Percentiles rank a stretch among this genome's conserved stretches.
Conservation (phyloP, 2,113 vertebrate genomes). For the Lethenteron reissneri region DNA sequence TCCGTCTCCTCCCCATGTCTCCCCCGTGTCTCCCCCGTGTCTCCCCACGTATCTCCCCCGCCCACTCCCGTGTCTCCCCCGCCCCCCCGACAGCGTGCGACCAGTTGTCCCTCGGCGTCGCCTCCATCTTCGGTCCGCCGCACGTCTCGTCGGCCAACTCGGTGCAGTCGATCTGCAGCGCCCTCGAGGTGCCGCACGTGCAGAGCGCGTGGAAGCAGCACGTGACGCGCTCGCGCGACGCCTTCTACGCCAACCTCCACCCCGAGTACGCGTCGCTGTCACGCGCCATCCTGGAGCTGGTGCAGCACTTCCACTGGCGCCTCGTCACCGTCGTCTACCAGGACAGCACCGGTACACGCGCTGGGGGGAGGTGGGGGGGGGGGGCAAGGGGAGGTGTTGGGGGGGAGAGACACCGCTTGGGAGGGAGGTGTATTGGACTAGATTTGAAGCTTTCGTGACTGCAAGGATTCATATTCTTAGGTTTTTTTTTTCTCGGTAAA, state of each 20-base stretch:
- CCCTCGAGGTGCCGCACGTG: conserved; percentile 83
- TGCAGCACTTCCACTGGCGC: conserved; percentile 83
- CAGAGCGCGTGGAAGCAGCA: conserved; percentile 99
- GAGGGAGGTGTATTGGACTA: too few species aligned
- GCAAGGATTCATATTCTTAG: too few species aligned
- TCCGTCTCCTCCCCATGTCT: too few species aligned
- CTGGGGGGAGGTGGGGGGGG: too few species aligned
- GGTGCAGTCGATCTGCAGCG: conserved; percentile 96
- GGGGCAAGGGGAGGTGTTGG: too few species aligned
- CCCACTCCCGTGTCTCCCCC: conserved; percentile 18
- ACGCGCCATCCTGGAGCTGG: conserved; percentile 65
- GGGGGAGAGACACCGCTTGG: too few species aligned
- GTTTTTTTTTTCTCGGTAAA: too few species aligned
- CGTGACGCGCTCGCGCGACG: conserved; percentile 86
- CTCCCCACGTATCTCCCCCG: neutral
- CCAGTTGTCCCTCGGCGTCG: conserved; percentile 93
- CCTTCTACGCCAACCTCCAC: conserved; percentile 88
- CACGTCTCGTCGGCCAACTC: conserved; percentile 97
- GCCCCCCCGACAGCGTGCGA: conserved; percentile 51
- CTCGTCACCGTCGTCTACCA: conserved; percentile 80
- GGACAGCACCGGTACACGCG: conserved; percentile 57
- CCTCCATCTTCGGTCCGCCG: conserved; percentile 90
- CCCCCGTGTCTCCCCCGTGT: neutral
- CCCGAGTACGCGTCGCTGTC: conserved; percentile 82
- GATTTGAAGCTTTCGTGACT: too few species aligned